Conservation (phyloP, 2,888 invertebrate species). For the Phortica magna region DNA sequence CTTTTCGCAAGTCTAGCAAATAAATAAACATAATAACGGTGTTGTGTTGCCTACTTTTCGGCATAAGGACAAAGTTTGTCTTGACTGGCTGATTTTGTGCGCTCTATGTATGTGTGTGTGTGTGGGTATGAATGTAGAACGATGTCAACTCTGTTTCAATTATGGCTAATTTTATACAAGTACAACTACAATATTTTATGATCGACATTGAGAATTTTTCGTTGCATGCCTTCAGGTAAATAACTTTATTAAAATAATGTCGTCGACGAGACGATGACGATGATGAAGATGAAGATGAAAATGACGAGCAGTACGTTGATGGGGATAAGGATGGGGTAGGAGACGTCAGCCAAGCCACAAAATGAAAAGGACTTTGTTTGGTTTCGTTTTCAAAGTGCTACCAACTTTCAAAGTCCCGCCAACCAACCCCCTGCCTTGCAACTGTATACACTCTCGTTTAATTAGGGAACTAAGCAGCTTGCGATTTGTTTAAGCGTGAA, state of each 20-base stretch:
- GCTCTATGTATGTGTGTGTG: not conserved
- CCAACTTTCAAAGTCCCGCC: not conserved
- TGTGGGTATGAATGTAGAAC: constrained; percentile 20
- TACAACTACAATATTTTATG: constrained; percentile 44
- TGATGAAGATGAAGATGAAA: not conserved
- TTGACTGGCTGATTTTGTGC: constrained; percentile 31
- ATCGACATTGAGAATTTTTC: constrained; percentile 64
- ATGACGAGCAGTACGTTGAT: no score
- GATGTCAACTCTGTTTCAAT: constrained; percentile 68
- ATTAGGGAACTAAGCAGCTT: constrained; percentile 73
- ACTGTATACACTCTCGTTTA: constrained; percentile 56
- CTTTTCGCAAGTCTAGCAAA: constrained; percentile 48
- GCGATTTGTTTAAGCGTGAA: constrained; percentile 72
- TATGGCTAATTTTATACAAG: constrained; percentile 67
- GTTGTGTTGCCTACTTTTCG: constrained; percentile 15
- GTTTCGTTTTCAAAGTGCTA: constrained; percentile 15
- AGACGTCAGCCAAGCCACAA: not conserved
- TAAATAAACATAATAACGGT: constrained; percentile 66
- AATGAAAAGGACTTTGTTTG: constrained; percentile 8
- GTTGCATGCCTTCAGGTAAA: constrained; percentile 70
- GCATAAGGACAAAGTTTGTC: constrained; percentile 61
- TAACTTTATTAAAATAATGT: constrained; percentile 72
- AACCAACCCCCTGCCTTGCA: not conserved
- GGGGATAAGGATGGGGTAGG: no score
- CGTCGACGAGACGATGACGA: constrained; percentile 19